Evolutionary conservation across 2,797 vertebrate species (phyloP).

Genomic region (Chaetodon trifasciatus): DNA sequence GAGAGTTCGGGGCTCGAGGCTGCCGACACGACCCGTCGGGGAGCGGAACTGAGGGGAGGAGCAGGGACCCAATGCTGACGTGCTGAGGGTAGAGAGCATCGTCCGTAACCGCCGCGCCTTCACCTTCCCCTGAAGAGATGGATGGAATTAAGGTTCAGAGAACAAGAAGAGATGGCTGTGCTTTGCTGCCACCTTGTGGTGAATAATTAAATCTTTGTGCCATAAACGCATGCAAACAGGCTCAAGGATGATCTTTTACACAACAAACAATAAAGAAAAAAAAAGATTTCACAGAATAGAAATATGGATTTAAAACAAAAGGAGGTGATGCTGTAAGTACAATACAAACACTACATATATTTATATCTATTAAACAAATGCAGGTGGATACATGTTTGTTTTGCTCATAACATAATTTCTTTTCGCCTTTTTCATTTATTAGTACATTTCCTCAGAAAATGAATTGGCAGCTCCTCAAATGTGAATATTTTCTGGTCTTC

Average conservation of each 20-base stretch:
- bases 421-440: background rate
- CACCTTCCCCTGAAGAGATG: slow-evolving; percentile 88
- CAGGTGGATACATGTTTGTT: too few species aligned
- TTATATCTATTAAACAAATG: background rate
- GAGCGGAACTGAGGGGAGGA: slow-evolving; percentile 87
- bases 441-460: too few species aligned
- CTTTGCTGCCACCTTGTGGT: slow-evolving; percentile 74
- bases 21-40: slow-evolving; percentile 85
- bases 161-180: background rate
- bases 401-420: background rate
- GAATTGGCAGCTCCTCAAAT: background rate
- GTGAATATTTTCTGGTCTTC: background rate
- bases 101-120: slow-evolving; percentile 89
- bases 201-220: background rate
- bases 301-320: background rate
- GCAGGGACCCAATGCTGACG: slow-evolving; percentile 88
- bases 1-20: slow-evolving; percentile 84
- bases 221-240: background rate
- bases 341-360: background rate
- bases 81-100: slow-evolving; percentile 89
- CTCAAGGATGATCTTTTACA: background rate
- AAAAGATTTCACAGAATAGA: background rate
- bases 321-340: background rate
- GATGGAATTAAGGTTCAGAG: background rate
- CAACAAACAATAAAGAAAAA: background rate